phyloP scores from a whole-genome alignment of 2,113 vertebrate genomes.

The Axis porcinus region DNA sequence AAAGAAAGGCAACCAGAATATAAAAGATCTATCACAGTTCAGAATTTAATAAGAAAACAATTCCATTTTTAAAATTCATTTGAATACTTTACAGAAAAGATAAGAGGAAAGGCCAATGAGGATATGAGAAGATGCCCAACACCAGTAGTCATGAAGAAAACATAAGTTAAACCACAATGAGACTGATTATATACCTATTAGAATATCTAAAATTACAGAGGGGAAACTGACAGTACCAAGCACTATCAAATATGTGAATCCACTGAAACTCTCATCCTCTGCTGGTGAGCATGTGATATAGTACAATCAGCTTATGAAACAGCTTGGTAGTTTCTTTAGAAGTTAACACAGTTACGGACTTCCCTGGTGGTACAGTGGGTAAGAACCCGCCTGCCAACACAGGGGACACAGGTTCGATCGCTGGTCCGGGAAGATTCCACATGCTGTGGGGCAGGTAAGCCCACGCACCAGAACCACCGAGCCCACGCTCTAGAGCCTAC shows the following conservation, averaged over 20 bases:
- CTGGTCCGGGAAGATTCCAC: not conserved
- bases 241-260: not conserved
- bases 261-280: not conserved
- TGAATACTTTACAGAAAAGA: not conserved
- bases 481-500: not conserved
- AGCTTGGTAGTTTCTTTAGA: not conserved
- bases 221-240: not conserved
- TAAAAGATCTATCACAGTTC: not conserved
- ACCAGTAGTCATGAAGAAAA: not conserved
- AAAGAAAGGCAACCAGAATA: not conserved
- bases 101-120: not conserved
- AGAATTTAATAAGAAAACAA: not conserved
- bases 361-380: not conserved
- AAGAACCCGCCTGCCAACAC: not conserved
- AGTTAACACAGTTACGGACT: not conserved
- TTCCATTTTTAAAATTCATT: not conserved
- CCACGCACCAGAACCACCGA: not conserved
- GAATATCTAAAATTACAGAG: not conserved
- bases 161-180: not conserved
- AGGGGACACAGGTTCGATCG: rapidly evolving
- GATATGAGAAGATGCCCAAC: not conserved
- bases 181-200: not conserved
- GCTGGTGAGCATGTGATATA: not conserved
- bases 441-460: not conserved
- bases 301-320: not conserved